Evolutionary conservation across 2,113 vertebrate species (phyloP), one percentile per base, ranked within the genome.

Genomic region (Sylvilagus bachmani): DNA sequence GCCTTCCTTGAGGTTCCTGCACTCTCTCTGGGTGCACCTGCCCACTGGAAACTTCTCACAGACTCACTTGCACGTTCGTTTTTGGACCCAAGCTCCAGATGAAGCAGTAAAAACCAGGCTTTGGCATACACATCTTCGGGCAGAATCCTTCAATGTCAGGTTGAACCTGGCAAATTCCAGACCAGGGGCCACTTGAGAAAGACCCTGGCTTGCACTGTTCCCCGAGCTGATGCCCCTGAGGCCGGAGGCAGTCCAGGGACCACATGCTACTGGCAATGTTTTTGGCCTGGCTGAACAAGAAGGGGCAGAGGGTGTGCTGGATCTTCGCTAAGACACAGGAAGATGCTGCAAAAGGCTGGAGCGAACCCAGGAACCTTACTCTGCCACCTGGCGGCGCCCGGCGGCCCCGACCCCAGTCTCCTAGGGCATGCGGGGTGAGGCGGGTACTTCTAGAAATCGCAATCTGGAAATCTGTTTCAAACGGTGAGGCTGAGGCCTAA

Each of bases 401-500:
- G 58, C 1, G 27, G 61, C 44, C 2, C 24, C 19, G 19, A 53
- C 5, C 31, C 66, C 75, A 82, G 31, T 22, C 24, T 78, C 38
- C 21, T 19, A 90, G 88, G 93, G 74, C 82, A 66, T 85, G 85
- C 4, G 55, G 55, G 55, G 11, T 19, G 14, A 5, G 19, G n/a
- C 21, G 3, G 73, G 13, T 86, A 33, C 33, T 53, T 89, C 89
- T 85, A 85, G 88, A 95, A 94, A 91, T 0, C 86, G 58, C 53
- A 86, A 89, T n/a, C 36, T 70, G 25, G 75, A 55, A 61, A 89
- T 92, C 92, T 69, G 31, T 77, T 87, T 95, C 86, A 93, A 81
- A 95, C 53, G 61, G 27, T 88, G 44, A 92, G 61, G 69, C 9
- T 83, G 12, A 84, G 49, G 33, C 87, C 66, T 83, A 93, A 79